These are phyloP conservation scores for Caiman crocodilus DNA, from an alignment of 2,797 vertebrate species.

Conservation along the genomic window DNA sequence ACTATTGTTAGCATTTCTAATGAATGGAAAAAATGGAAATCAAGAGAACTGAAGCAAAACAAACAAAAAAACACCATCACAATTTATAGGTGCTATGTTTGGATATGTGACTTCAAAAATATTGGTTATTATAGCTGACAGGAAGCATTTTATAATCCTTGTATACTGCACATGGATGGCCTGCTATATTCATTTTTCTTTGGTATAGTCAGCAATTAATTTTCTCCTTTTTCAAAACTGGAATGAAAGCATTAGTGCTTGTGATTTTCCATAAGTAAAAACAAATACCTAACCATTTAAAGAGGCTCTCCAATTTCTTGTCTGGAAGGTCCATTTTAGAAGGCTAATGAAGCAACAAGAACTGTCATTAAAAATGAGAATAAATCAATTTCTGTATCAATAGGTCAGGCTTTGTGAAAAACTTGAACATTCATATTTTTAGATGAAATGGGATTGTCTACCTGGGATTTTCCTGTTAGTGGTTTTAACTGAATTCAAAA, in stretches of 20 bases:
- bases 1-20: not conserved
- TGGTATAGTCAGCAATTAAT: not conserved
- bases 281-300: not conserved
- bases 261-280: conserved; percentile 9
- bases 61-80: not conserved
- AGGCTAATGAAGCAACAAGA: accelerated
- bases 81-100: not conserved
- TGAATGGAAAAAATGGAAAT: not conserved
- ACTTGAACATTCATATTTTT: too few species aligned
- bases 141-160: not conserved
- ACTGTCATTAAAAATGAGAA: not conserved
- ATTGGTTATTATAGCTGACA: not conserved
- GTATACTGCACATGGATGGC: not conserved
- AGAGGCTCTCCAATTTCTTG: accelerated
- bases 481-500: not conserved
- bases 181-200: not conserved
- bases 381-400: not conserved
- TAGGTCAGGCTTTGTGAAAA: too few species aligned
- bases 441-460: not conserved
- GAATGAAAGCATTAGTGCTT: not conserved
- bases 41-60: not conserved
- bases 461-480: not conserved
- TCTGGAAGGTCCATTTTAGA: not conserved
- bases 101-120: not conserved
- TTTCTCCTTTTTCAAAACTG: conserved; percentile 19